phyloP scores from a whole-genome alignment of 2,888 invertebrate genomes.

The Acanthosoma haemorrhoidale region DNA sequence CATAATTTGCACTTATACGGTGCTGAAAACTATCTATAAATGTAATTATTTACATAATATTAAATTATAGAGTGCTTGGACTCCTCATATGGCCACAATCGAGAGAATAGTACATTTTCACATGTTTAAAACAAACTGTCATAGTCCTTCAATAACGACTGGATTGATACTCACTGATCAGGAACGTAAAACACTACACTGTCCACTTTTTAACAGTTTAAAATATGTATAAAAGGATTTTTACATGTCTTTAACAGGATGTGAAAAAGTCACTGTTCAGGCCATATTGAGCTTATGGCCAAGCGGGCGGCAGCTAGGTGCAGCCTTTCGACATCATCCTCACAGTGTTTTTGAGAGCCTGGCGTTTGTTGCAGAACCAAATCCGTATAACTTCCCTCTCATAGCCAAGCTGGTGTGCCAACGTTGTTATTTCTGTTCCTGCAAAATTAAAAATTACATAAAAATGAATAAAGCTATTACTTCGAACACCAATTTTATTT shows the following conservation, averaged over 20 bases:
- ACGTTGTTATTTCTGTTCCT: constrained; percentile 94
- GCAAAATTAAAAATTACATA: constrained; percentile 44
- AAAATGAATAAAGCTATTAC: too few relatives aligned
- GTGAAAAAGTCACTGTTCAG: neutral
- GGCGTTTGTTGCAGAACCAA: constrained; percentile 99
- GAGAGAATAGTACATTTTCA: neutral
- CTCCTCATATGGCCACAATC: neutral
- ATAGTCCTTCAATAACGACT: neutral
- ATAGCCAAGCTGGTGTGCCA: constrained; percentile 92
- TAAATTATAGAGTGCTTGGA: constrained; percentile 4
- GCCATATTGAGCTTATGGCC: constrained; percentile 9
- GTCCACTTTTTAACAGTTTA: neutral
- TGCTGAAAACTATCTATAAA: neutral
- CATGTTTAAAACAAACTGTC: neutral
- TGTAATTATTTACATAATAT: constrained; percentile 21
- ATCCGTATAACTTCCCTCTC: constrained; percentile 96
- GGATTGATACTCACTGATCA: neutral
- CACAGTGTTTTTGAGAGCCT: constrained; percentile 96
- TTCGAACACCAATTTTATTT: too few relatives aligned
- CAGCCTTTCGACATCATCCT: constrained; percentile 82
- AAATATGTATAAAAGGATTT: neutral
- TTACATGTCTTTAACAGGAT: neutral
- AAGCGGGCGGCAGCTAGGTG: constrained; percentile 36
- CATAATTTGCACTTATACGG: neutral
- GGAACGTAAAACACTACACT: neutral